Base-by-base conservation (phyloP, 2,888 invertebrate genomes). In the Ligdia adustata region DNA sequence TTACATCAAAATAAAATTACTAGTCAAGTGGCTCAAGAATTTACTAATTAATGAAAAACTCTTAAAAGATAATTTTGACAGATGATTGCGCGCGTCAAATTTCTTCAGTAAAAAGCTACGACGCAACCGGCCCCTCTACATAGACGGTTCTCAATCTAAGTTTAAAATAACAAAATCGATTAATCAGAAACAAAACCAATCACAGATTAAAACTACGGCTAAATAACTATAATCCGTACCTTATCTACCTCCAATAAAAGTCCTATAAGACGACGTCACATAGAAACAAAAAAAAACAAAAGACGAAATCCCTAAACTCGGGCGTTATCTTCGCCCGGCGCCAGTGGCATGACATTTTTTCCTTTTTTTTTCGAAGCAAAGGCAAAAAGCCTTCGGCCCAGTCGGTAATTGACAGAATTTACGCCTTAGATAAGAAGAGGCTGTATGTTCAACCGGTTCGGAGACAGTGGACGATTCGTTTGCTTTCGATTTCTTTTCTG, bases 371-470 rank as follows among this genome's bases (percentile, higher is more conserved):
- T 50, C 26, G 39, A 63, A 55, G 62, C 64, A 57, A 66, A 69
- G 59, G 64, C 66, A 62, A 67, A 69, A 69, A 67, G 33, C 66
- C 62, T 59, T 52, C 46, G 54, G 38, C 22, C 47, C 18, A n/a
- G 32, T 40, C 68, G 63, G 79, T 80, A 80, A 81, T 82, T 79
- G 81, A 79, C 79, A 75, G 77, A 82, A 82, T 80, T 82, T 82
- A 82, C 81, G 80, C 73, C 66, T 65, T 58, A 68, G 82, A 81
- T 82, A 82, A 79, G 74, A 57, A 57, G 60, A 60, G 64, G 63
- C 51, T 39, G 55, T 52, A 31, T 28, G 46, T 52, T n/a, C 42
- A 49, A 62, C 59, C 55, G 59, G 61, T 58, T 55, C 22, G 32
- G 33, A 33, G 35, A 37, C 28, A 29, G 32, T 47, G 37, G 33